These are phyloP conservation scores for Lysiphlebus fabarum DNA, from an alignment of 1,140 invertebrate genomes.

Conservation along the genomic window DNA sequence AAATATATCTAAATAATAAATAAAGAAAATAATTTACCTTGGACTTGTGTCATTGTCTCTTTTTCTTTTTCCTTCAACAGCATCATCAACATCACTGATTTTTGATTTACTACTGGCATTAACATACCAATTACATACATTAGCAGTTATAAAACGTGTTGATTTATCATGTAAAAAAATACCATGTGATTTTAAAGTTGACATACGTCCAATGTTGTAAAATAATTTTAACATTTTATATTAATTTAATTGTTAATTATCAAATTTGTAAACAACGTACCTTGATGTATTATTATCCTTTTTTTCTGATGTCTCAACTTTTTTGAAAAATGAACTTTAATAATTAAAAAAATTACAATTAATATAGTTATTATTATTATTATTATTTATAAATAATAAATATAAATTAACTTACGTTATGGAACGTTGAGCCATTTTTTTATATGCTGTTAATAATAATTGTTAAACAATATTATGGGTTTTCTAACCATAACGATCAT, in stretches of 20 bases:
- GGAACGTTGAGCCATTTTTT: conserved; percentile 39
- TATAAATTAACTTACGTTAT: conserved; percentile 36
- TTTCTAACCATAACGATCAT: too few relatives aligned
- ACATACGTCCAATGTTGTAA: not conserved
- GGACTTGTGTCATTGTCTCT: not conserved
- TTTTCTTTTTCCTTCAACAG: conserved; percentile 32
- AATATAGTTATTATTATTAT: conserved; percentile 5
- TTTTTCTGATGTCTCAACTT: conserved; percentile 17
- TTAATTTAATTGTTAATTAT: conserved; percentile 15
- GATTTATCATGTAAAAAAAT: not conserved
- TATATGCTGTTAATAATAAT: conserved; percentile 21
- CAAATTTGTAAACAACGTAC: conserved; percentile 25
- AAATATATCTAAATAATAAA: too few relatives aligned
- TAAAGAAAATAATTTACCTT: too few relatives aligned
- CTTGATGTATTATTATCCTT: conserved; percentile 17
- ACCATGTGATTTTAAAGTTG: too few relatives aligned
- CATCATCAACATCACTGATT: conserved; percentile 8
- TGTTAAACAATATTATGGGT: not conserved
- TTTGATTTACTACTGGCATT: conserved; percentile 25
- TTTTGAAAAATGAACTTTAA: conserved; percentile 33
- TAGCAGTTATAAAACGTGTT: conserved; percentile 15
- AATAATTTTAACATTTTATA: conserved; percentile 18
- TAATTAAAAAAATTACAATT: not conserved
- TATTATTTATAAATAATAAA: not conserved
- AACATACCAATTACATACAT: conserved; percentile 32